Base-by-base conservation (phyloP, 2,888 invertebrate genomes). In the Polymixis lichenea region DNA sequence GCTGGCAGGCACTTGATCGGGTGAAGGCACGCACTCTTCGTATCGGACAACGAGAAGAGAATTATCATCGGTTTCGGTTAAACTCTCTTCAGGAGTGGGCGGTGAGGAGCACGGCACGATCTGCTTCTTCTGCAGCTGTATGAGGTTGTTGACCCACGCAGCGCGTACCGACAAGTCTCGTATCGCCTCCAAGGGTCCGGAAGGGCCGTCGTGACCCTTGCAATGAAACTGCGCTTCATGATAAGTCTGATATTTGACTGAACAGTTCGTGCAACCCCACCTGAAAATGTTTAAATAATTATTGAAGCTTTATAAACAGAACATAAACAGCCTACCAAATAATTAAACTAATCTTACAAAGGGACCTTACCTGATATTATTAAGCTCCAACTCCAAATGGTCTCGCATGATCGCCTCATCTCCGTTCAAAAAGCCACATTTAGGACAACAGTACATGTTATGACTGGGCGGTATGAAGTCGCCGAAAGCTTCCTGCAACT, bases 141-240 rank as follows among this genome's bases (percentile, higher is more conserved):
- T 72, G 13, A 91, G 92, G 5, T 91, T 88, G 0, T 87, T 66
- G 8, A 95, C 80, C 96, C 96, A 96, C 0, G 92, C 91, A 4
- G 91, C 77, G 2, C 96, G 90, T 38, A 92, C 71, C 0, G 76
- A 61, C 0, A 92, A 88, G 68, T 94, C 94, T 6, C 95, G 84
- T 2, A 90, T 79, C 0, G 94, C 94, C 78, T 94, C 95, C 3
- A 87, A 84, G 0, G 95, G 94, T 1, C 92, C 87, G 0, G 95
- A 88, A 0, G 87, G 70, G 0, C 89, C 90, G 0, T 80, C 81
- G 77, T 95, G 95, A 49, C 90, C 92, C 81, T 92, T 93, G 80
- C 95, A 94, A 83, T 96, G 96, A 77, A 93, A 94, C 87, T 94
- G 95, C 2, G 95, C 96, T 81, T 95, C 94, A 84, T 96, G 96